Conservation (phyloP, 2,797 vertebrate genomes). For the Sebastes steindachneri region DNA sequence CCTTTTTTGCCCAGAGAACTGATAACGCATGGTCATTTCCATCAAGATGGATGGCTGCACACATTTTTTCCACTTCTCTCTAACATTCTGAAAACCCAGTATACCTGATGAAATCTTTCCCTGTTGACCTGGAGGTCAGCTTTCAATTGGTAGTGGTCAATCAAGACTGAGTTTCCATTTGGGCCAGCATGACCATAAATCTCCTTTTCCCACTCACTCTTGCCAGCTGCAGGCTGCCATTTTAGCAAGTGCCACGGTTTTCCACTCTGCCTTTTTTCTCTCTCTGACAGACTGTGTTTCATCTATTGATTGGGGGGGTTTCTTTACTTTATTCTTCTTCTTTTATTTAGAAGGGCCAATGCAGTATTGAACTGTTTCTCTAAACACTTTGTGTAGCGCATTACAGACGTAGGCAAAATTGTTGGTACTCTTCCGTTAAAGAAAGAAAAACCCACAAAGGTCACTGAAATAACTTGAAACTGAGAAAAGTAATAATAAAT, state of each 20-base stretch:
- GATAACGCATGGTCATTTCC: constrained; percentile 68
- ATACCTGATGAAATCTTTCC: constrained; percentile 78
- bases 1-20: constrained; percentile 30
- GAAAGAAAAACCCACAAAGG: too few species aligned
- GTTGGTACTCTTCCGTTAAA: too few species aligned
- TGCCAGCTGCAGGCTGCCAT: constrained; percentile 46
- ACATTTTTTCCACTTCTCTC: constrained; percentile 45
- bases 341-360: background rate
- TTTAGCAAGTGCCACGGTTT: constrained; percentile 48
- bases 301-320: constrained; percentile 39
- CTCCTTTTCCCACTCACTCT: constrained; percentile 39
- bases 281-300: constrained; percentile 15
- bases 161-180: constrained; percentile 81
- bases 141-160: constrained; percentile 84
- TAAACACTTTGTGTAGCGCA: background rate
- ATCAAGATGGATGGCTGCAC: constrained; percentile 71
- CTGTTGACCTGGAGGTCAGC: constrained; percentile 77
- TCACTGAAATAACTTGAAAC: too few species aligned
- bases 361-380: background rate
- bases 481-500: too few species aligned
- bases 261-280: constrained; percentile 14
- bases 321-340: background rate
- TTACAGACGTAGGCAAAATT: background rate
- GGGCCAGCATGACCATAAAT: constrained; percentile 75
- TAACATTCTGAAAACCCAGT: constrained; percentile 44